Percentiles rank a stretch among this genome's conserved stretches.
phyloP scores from a whole-genome alignment of 2,888 invertebrate genomes.

The Drosophila merina region DNA sequence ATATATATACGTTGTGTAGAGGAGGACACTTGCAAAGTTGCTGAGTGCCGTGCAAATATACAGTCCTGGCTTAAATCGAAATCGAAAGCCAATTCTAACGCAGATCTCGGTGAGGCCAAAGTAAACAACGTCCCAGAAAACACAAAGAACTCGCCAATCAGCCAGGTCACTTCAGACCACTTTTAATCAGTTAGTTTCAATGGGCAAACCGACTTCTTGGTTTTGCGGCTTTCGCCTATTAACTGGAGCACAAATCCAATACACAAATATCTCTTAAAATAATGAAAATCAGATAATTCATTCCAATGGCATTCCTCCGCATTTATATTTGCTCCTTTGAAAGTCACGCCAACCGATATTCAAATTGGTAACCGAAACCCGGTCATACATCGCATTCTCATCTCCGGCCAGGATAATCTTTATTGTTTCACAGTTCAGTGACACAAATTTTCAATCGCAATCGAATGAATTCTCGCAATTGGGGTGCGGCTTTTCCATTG shows the following conservation, averaged over 20 bases:
- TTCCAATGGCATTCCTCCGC: background rate
- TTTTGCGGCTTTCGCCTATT: slow-evolving; percentile 21
- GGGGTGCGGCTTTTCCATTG: slow-evolving; percentile 31
- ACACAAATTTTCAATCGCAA: slow-evolving; percentile 50
- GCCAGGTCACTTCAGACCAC: slow-evolving; percentile 37
- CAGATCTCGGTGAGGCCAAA: slow-evolving; percentile 16
- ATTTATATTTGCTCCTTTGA: background rate
- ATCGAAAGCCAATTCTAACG: slow-evolving; percentile 45
- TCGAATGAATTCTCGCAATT: slow-evolving; percentile 47
- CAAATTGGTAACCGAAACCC: slow-evolving; percentile 41
- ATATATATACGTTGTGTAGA: slow-evolving; percentile 23
- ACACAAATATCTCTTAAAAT: background rate
- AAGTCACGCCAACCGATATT: slow-evolving; percentile 32
- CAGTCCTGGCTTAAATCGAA: slow-evolving; percentile 44
- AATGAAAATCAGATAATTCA: slow-evolving; percentile 2
- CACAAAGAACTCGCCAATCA: slow-evolving; percentile 30
- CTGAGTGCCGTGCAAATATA: slow-evolving; percentile 47
- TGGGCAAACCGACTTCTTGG: slow-evolving; percentile 42
- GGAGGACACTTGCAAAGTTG: slow-evolving; percentile 54
- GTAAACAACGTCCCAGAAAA: slow-evolving; percentile 23
- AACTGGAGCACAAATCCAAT: background rate
- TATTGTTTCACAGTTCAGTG: slow-evolving; percentile 53
- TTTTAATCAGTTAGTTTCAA: slow-evolving; percentile 63
- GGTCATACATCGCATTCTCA: slow-evolving; percentile 44
- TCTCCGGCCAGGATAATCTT: slow-evolving; percentile 44